Percentiles rank a stretch among this genome's conserved stretches.
phyloP scores from a whole-genome alignment of 1,140 invertebrate genomes.

The Bombus waltoni region DNA sequence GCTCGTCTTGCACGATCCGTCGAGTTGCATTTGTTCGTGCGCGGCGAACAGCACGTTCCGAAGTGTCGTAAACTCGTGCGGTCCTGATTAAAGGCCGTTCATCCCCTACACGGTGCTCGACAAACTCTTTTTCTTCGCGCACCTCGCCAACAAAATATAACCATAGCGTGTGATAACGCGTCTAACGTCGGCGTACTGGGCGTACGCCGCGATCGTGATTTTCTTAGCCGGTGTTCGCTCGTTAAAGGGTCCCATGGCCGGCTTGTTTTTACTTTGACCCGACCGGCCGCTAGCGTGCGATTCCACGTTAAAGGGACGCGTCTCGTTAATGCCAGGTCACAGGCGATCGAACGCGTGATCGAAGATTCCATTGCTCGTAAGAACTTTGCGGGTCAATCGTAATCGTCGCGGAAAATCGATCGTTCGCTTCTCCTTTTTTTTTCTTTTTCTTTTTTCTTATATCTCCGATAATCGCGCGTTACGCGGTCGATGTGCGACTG shows the following conservation, averaged over 20 bases:
- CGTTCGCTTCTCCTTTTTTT: background rate
- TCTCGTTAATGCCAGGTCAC: slow-evolving; percentile 3
- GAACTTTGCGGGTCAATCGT: background rate
- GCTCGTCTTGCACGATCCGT: background rate
- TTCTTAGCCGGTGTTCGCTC: slow-evolving; percentile 28
- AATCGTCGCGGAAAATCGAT: background rate
- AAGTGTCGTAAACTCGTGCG: slow-evolving; percentile 51
- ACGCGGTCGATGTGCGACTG: no score
- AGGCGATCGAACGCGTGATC: background rate
- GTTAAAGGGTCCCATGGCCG: slow-evolving; percentile 24
- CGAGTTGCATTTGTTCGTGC: slow-evolving; percentile 43
- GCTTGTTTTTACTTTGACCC: slow-evolving; percentile 18
- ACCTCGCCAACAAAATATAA: background rate
- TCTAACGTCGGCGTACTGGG: no score
- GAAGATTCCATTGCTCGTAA: background rate
- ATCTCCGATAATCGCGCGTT: no score
- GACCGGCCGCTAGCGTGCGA: slow-evolving; percentile 5
- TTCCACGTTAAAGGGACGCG: slow-evolving; percentile 40
- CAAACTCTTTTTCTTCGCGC: slow-evolving; percentile 6
- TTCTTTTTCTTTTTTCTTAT: background rate
- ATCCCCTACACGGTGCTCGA: background rate
- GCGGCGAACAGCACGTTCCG: slow-evolving; percentile 34
- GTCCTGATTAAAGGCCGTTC: slow-evolving; percentile 38
- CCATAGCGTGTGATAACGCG: no score
- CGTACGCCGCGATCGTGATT: background rate